Conservation (phyloP, 2,888 invertebrate species). For the Linyphia triangularis region DNA sequence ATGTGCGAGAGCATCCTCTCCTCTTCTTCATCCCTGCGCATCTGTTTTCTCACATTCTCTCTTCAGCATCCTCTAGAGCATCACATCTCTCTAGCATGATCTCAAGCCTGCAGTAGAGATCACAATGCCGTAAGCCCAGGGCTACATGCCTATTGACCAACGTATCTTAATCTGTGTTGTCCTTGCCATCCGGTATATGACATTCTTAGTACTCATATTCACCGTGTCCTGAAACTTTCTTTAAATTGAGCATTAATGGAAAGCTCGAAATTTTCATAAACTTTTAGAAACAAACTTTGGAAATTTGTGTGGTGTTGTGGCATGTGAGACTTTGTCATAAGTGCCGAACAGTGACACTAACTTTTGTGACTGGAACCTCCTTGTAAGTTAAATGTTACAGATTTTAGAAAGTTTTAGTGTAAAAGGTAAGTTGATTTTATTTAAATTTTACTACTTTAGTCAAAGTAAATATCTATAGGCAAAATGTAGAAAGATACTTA, state of each 20-base stretch:
- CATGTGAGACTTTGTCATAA: background rate
- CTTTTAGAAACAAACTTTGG: constrained; percentile 15
- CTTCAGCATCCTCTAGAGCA: constrained; percentile 13
- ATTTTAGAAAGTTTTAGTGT: background rate
- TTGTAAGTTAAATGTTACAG: background rate
- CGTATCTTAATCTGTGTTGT: background rate
- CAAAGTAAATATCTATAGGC: too few species aligned
- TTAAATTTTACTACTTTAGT: background rate
- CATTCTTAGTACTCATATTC: background rate
- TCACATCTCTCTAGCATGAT: constrained; percentile 16
- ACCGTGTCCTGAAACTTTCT: background rate
- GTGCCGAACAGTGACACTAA: background rate
- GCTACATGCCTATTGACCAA: background rate
- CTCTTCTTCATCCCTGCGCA: constrained; percentile 67
- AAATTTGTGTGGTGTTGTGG: background rate
- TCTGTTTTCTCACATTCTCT: constrained; percentile 47
- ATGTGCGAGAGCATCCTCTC: constrained; percentile 50
- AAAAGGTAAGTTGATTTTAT: background rate
- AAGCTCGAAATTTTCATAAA: background rate
- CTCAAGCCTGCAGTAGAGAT: background rate
- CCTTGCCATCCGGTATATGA: background rate
- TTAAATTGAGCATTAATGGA: background rate
- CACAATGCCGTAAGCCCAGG: background rate
- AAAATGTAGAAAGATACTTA: too few species aligned
- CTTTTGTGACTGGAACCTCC: background rate